A percentile compares a stretch with the other conserved stretches of the same genome.
Evolutionary conservation across 2,113 vertebrate species (phyloP).

Genomic region (Microcebus tavaratra): DNA sequence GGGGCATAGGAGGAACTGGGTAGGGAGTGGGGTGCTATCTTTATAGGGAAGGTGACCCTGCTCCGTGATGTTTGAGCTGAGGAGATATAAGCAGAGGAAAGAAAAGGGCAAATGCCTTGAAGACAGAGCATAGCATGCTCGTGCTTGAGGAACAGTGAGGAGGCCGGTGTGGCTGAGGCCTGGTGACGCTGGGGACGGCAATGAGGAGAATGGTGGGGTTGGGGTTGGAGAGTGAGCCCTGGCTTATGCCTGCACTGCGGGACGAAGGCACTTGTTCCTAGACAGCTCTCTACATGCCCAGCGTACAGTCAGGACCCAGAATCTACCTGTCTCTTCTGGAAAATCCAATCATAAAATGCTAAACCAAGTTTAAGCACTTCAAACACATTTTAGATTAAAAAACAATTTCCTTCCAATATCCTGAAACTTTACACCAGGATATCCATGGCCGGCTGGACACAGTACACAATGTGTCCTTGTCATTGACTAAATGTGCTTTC

Average conservation of each 20-base stretch:
- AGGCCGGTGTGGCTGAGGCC: neutral
- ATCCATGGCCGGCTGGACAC: neutral
- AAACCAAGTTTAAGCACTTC: conserved; percentile 42
- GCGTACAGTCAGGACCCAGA: neutral
- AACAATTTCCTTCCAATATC: conserved; percentile 43
- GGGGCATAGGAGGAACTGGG: neutral
- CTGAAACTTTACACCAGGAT: neutral
- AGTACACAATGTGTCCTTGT: neutral
- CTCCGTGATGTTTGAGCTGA: neutral
- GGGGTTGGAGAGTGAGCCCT: neutral
- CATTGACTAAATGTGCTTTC: neutral
- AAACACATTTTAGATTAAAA: conserved; percentile 47
- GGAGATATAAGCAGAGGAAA: neutral
- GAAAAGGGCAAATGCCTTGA: neutral
- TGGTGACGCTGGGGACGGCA: neutral
- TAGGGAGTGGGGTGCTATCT: neutral
- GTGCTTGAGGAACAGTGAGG: neutral
- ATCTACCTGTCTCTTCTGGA: neutral
- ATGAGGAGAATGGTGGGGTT: neutral
- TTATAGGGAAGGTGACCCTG: neutral
- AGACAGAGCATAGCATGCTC: neutral
- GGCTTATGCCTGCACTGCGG: neutral
- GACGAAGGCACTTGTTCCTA: neutral
- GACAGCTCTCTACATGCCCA: neutral
- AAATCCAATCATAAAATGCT: conserved; percentile 35